Evolutionary conservation across 64 coral and sea anemone species (phyloP).

Genomic region (Porites lutea): DNA sequence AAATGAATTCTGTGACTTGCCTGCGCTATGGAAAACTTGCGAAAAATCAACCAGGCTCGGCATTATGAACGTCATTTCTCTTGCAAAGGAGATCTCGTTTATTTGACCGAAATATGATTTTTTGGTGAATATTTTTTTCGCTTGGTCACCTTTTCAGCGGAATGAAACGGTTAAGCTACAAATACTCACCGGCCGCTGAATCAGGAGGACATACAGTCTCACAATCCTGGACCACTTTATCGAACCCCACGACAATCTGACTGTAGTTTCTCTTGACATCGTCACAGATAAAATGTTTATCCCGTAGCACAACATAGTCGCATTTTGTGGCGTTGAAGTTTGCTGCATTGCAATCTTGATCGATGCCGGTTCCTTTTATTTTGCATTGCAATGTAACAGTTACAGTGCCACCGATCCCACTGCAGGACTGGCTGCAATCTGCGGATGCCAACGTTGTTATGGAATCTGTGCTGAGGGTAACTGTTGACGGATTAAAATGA

Average conservation of each 20-base stretch:
- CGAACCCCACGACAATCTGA: neutral
- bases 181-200: neutral
- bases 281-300: neutral
- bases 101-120: too few species aligned
- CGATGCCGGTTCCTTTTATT: neutral
- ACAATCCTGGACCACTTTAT: neutral
- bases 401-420: neutral
- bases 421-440: conserved; percentile 6
- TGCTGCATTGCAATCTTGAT: neutral
- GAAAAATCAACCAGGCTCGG: too few species aligned
- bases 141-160: too few species aligned
- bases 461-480: neutral
- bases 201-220: neutral
- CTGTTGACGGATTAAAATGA: neutral
- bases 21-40: too few species aligned
- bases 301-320: neutral
- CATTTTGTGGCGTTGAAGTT: conserved; percentile 5
- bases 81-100: too few species aligned
- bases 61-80: too few species aligned
- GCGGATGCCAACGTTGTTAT: neutral
- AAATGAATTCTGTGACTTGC: too few species aligned
- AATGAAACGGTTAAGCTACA: neutral
- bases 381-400: conserved; percentile 8
- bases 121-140: too few species aligned
- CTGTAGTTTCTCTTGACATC: conserved; percentile 2